Evolutionary conservation across 2,113 vertebrate species (phyloP).

Genomic region (Aleadryas rufinucha): DNA sequence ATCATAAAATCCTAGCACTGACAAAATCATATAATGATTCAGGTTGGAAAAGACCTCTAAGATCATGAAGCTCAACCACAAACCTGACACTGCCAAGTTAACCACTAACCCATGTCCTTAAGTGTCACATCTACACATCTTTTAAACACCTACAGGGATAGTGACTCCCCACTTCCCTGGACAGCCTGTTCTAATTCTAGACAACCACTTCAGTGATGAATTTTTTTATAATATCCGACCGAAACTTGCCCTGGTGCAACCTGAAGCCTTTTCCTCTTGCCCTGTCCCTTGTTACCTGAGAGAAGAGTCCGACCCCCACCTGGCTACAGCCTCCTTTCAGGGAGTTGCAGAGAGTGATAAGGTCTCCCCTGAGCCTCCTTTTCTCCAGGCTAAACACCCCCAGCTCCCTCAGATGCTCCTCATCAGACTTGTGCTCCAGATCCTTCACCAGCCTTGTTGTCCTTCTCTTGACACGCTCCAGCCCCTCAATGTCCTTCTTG

Average conservation of each 20-base stretch:
- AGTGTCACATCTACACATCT: neutral
- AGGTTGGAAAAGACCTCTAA: neutral
- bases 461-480: accelerated
- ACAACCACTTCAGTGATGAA: neutral
- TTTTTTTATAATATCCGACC: neutral
- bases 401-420: neutral
- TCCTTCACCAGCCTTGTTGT: accelerated
- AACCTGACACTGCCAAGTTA: neutral
- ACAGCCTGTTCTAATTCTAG: neutral
- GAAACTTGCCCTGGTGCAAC: neutral
- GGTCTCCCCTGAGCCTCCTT: neutral
- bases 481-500: neutral
- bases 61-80: neutral
- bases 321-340: neutral
- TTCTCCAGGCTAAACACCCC: neutral
- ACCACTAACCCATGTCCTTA: neutral
- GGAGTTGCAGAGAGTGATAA: accelerated
- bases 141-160: neutral
- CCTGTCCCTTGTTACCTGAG: neutral
- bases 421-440: neutral
- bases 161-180: neutral
- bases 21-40: neutral
- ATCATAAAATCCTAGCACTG: neutral
- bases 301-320: accelerated
- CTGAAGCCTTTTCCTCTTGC: neutral